Evolutionary conservation across 2,888 invertebrate species (phyloP).

Genomic region (Eutolmus rufibarbis): DNA sequence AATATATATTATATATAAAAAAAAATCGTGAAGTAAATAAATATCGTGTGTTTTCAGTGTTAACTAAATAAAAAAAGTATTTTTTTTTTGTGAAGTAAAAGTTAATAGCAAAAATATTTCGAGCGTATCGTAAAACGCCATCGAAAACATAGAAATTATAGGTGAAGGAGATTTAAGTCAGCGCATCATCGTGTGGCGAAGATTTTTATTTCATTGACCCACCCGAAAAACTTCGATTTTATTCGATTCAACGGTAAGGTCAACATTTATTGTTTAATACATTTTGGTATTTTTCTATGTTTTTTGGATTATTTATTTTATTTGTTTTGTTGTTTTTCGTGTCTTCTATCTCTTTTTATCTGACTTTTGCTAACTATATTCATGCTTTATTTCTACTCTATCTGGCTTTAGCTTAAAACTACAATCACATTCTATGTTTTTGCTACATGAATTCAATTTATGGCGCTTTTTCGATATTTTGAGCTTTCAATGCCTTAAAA

Average conservation of each 20-base stretch:
- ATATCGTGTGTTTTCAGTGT: neutral
- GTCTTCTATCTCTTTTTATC: slow-evolving; percentile 11
- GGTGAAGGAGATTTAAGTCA: neutral
- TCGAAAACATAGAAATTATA: slow-evolving; percentile 28
- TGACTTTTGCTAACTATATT: neutral
- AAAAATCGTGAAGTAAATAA: neutral
- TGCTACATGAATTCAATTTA: slow-evolving; percentile 23
- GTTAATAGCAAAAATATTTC: neutral
- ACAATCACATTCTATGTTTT: slow-evolving; percentile 26
- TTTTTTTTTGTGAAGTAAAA: neutral
- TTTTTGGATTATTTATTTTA: neutral
- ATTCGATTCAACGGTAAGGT: slow-evolving; percentile 51
- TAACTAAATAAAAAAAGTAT: neutral
- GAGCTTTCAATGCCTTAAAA: slow-evolving; percentile 7
- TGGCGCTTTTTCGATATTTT: slow-evolving; percentile 22
- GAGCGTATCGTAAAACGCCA: slow-evolving; percentile 7
- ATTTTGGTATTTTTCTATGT: slow-evolving; percentile 27
- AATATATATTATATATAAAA: neutral
- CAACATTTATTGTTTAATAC: neutral
- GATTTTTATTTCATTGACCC: slow-evolving; percentile 50
- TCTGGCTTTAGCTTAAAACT: neutral
- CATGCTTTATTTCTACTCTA: slow-evolving; percentile 18
- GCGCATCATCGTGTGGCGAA: slow-evolving; percentile 42
- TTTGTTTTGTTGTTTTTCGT: neutral
- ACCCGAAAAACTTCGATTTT: slow-evolving; percentile 51